Base-by-base conservation (phyloP, 2,888 invertebrate genomes). In the Phaedon cochleariae region DNA sequence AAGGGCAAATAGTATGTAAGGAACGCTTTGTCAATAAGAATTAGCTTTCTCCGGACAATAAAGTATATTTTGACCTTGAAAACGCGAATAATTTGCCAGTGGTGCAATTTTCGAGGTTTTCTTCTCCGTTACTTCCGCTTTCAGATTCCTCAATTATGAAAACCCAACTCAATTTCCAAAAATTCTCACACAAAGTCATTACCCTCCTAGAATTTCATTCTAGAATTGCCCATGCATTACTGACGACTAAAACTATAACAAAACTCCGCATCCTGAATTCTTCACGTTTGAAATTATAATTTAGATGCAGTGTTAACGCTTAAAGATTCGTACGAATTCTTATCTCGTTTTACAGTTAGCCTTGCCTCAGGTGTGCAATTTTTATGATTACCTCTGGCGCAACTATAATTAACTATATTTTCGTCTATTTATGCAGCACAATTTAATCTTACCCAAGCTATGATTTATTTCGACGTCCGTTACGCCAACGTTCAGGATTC, bases 381-480 rank as follows among this genome's bases (percentile, higher is more conserved):
- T 69, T 70, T 67, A 46, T 59, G 54, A 37, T 52, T 61, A 53
- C 53, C 59, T 58, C 62, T 26, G 29, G 51, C 20, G 57, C 61
- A 45, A 59, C 62, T 61, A 64, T 69, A 71, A 71, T 71, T 67
- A 71, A 69, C 71, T 71, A 65, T 69, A 64, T 69, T 69, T 71
- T 71, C 71, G 71, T 71, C 71, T 71, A 67, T 71, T 69, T 71
- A 67, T 71, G 68, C 70, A 70, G 62, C 68, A 66, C 67, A 71
- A 69, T 74, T 70, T 73, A 74, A 73, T 74, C 72, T 67, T 63
- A 66, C 68, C n/a, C 68, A 59, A 54, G 60, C 60, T 62, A 71
- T 74, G 74, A 74, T 74, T 74, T 74, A 74, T 73, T 72, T 70
- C 68, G 68, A 73, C 68, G 59, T 74, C 72, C 70, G 73, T 73